phyloP scores from a whole-genome alignment of 2,797 vertebrate genomes.

The Cirrhinus mrigala region DNA sequence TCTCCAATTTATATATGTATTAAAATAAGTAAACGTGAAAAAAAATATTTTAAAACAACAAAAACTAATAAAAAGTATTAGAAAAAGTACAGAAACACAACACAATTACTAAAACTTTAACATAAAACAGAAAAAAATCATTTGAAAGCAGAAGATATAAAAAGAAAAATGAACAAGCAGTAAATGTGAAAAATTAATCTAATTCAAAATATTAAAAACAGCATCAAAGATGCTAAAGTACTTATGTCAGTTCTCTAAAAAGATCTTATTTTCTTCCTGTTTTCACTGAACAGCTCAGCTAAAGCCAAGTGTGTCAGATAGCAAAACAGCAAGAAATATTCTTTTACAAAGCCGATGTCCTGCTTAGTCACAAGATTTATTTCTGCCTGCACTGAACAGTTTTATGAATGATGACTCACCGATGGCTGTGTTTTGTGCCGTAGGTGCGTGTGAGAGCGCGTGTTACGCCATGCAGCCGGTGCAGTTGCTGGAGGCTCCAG shows the following conservation, averaged over 20 bases:
- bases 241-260: too few relatives aligned
- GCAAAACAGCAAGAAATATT: too few relatives aligned
- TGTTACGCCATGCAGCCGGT: constrained; percentile 67
- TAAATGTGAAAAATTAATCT: neutral
- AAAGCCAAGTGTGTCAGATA: neutral
- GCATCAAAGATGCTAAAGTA: neutral
- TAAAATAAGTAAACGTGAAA: too few relatives aligned
- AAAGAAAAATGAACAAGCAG: too few relatives aligned
- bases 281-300: too few relatives aligned
- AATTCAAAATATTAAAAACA: neutral
- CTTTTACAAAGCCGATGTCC: neutral
- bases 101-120: too few relatives aligned
- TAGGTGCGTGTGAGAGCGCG: constrained; percentile 28
- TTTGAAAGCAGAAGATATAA: too few relatives aligned
- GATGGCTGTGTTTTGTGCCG: neutral
- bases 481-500: constrained; percentile 62
- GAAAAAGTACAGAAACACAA: too few relatives aligned
- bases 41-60: too few relatives aligned
- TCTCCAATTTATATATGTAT: too few relatives aligned
- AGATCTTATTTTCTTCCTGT: too few relatives aligned
- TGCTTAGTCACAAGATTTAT: neutral
- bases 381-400: neutral
- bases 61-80: too few relatives aligned
- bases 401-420: neutral
- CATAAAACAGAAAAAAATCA: neutral